Base-by-base conservation (phyloP, 2,113 vertebrate genomes). In the Xyrauchen texanus region DNA sequence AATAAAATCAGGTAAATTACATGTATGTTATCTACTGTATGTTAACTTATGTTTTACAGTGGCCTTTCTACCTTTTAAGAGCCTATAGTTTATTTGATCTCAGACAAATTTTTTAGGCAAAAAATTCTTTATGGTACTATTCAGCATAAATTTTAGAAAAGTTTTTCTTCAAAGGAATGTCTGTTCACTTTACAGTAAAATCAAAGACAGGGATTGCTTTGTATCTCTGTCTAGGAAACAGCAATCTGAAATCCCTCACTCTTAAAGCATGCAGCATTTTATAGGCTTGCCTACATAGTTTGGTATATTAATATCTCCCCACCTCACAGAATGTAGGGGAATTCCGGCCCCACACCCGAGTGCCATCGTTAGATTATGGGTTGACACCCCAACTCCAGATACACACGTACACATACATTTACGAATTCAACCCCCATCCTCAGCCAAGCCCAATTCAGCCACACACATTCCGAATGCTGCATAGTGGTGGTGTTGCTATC, bases 321-420 rank as follows among this genome's bases (percentile, higher is more conserved):
- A 62, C 84, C 81, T 68, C 89, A 82, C 81, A 78, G 85, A 82
- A 88, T 82, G 84, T 81, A 57, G 92, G 92, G 93, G 84, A 92
- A 92, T 93, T 94, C 92, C 92, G 79, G 79, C 88, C 85, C 73
- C 87, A 90, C 90, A 89, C 80, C 81, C 64, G 90, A 91, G 88
- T 89, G 89, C 88, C 88, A 91, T 88, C 87, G 88, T 89, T 88
- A 88, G 85, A 88, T 90, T 88, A 85, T 88, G 79, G 60, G 10
- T 68, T 79, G 63, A 84, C 81, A 79, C 73, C 69, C 66, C 76
- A 61, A 71, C 49, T 74, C 66, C 53, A 60, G 74, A 68, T 52
- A 49, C 73, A 58, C 53, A 57, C 44, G 68, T n/a, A 47, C 12
- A 62, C 73, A 80, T 77, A 78, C 66, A 52, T 70, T 71, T 74